These are phyloP conservation scores for Phthorimaea operculella DNA, from an alignment of 1,140 invertebrate species.

Conservation along the genomic window DNA sequence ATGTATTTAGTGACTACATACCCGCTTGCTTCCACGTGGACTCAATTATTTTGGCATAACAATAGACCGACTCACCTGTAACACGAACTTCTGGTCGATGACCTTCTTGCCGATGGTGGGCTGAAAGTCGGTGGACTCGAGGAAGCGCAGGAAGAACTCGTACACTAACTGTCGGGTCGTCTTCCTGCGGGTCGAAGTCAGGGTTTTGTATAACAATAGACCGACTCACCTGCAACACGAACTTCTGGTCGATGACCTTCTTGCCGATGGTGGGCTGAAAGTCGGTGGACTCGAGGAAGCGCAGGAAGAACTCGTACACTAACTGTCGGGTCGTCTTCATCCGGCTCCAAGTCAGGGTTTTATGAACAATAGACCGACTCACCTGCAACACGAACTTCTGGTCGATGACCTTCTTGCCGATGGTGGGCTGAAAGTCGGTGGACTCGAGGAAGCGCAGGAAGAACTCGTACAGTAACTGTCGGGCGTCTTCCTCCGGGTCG, in stretches of 20 bases:
- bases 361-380: too few species aligned
- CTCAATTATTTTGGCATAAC: too few species aligned
- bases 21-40: too few species aligned
- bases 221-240: slow-evolving; percentile 94
- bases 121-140: slow-evolving; percentile 98
- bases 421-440: slow-evolving; percentile 95
- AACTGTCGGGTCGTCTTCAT: slow-evolving; percentile 99
- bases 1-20: too few species aligned
- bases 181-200: too few species aligned
- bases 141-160: slow-evolving; percentile 96
- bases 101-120: slow-evolving; percentile 96
- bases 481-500: slow-evolving; percentile 99
- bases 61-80: slow-evolving; percentile 92
- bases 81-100: slow-evolving; percentile 99
- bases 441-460: slow-evolving; percentile 97
- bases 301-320: slow-evolving; percentile 97
- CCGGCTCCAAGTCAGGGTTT: slow-evolving; percentile 99
- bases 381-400: slow-evolving; percentile 99
- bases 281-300: slow-evolving; percentile 96
- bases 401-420: slow-evolving; percentile 98
- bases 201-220: too few species aligned
- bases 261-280: slow-evolving; percentile 98
- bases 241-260: slow-evolving; percentile 99
- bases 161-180: slow-evolving; percentile 98
- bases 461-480: slow-evolving; percentile 97